A percentile compares a stretch with the other conserved stretches of the same genome.
These are phyloP conservation scores for Suncus etruscus DNA, from an alignment of 2,113 vertebrate species.

Conservation along the genomic window DNA sequence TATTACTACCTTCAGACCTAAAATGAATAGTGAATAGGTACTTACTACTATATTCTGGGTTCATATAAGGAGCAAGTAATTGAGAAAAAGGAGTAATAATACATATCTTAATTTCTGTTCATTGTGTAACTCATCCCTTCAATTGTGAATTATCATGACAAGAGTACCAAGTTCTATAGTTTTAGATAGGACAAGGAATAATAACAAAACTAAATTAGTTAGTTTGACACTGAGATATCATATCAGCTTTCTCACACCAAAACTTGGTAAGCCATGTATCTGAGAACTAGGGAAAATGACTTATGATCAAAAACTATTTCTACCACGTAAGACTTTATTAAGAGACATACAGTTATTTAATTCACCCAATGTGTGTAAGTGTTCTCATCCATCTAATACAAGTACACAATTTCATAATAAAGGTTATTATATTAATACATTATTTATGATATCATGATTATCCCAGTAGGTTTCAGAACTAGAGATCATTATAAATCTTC, in stretches of 20 bases:
- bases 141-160: background rate
- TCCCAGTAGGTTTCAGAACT: background rate
- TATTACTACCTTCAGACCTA: background rate
- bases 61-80: background rate
- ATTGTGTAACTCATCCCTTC: background rate
- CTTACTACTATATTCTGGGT: background rate
- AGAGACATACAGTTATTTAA: background rate
- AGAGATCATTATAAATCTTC: background rate
- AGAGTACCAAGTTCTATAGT: background rate
- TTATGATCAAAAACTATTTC: background rate
- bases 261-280: background rate
- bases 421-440: background rate
- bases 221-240: background rate
- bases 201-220: background rate
- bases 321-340: background rate
- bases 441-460: background rate
- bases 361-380: background rate
- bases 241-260: background rate
- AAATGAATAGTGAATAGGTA: background rate
- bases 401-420: background rate
- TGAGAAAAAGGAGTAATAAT: background rate
- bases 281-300: background rate
- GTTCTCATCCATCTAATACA: background rate
- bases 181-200: background rate
- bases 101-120: background rate